phyloP scores from a whole-genome alignment of 2,888 invertebrate species.

The Noctuana brunneofusca region DNA sequence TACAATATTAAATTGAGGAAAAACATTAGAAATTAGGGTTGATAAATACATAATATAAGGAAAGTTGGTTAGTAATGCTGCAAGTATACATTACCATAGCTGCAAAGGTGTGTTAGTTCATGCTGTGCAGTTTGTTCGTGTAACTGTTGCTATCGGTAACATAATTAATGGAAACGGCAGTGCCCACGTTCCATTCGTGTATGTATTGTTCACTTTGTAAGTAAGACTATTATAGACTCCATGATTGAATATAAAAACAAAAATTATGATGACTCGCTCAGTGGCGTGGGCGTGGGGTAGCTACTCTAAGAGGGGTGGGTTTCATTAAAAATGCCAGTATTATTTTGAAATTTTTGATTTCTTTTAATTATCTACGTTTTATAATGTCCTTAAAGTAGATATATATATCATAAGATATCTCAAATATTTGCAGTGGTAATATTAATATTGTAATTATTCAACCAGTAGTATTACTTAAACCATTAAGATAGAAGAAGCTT shows the following conservation, averaged over 20 bases:
- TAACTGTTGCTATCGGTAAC: conserved; percentile 34
- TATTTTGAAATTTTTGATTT: conserved; percentile 83
- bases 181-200: conserved; percentile 37
- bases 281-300: conserved; percentile 37
- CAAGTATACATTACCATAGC: conserved; percentile 36
- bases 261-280: conserved; percentile 71
- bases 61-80: conserved; percentile 13
- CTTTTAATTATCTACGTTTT: conserved; percentile 84
- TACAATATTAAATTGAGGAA: background rate
- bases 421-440: conserved; percentile 84
- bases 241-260: conserved; percentile 65
- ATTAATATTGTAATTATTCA: conserved; percentile 83
- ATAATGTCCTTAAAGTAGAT: conserved; percentile 84
- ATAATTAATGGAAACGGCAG: conserved; percentile 55
- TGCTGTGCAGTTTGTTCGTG: conserved; percentile 31
- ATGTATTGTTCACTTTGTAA: conserved; percentile 39
- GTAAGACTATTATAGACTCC: conserved; percentile 66
- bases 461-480: conserved; percentile 82
- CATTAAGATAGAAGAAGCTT: conserved; percentile 83
- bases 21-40: background rate
- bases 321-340: conserved; percentile 79
- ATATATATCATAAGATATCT: conserved; percentile 84
- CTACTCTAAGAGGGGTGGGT: conserved; percentile 53
- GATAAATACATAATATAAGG: background rate
- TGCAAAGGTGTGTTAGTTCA: conserved; percentile 33